Conservation (phyloP, 1,140 invertebrate genomes). For the Palaemon carinicauda region DNA sequence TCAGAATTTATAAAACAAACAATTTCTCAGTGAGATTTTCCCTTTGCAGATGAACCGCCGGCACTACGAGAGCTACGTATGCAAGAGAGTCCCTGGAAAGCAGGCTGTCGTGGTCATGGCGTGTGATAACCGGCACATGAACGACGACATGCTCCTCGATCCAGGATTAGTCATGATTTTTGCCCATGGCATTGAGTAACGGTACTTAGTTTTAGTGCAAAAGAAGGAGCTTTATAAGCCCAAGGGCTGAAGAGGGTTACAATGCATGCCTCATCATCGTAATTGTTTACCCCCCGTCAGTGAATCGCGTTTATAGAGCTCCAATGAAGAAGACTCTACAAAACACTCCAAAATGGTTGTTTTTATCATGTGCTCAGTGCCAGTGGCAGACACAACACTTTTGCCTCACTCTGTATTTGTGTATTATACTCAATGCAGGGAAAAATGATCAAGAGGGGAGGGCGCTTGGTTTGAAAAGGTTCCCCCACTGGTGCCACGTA, state of each 20-base stretch:
- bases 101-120: conserved; percentile 93
- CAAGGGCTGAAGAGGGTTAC: neutral
- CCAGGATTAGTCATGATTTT: conserved; percentile 99
- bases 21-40: neutral
- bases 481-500: too few species aligned
- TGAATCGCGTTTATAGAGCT: too few species aligned
- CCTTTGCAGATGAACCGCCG: conserved; percentile 79
- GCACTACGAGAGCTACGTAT: conserved; percentile 93
- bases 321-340: too few species aligned
- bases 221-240: neutral
- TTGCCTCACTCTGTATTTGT: too few species aligned
- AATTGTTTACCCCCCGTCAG: too few species aligned
- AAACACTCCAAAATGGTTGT: too few species aligned
- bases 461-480: too few species aligned
- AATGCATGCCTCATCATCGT: too few species aligned
- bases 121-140: conserved; percentile 94
- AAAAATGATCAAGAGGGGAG: too few species aligned
- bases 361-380: too few species aligned
- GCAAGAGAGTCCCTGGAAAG: conserved; percentile 87
- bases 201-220: neutral
- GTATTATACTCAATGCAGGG: too few species aligned
- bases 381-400: too few species aligned
- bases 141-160: conserved; percentile 94
- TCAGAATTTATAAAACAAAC: neutral
- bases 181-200: conserved; percentile 83